Base-by-base conservation (phyloP, 2,113 vertebrate species). In the Tychaedon coryphoeus region DNA sequence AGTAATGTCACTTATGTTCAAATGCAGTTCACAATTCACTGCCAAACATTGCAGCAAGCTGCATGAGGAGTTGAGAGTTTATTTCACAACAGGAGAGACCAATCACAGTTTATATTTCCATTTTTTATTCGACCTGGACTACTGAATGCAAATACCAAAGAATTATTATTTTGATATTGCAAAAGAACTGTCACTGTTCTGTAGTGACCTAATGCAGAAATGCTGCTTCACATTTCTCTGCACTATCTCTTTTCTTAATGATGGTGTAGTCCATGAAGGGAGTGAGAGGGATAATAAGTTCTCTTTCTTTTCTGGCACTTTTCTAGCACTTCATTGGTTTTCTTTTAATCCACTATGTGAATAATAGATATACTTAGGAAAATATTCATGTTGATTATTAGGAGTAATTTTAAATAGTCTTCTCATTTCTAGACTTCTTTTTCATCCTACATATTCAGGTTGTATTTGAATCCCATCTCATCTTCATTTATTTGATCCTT, bases 31-130 rank as follows among this genome's bases (percentile, higher is more conserved):
- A 84, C 80, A 94, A 71, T 92, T 81, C 74, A 69, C 89, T 96
- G 82, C 88, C 91, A 95, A 95, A 88, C 80, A 62, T 71, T 93
- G 84, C 87, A 92, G 86, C 89, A 94, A 88, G 29, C 83, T 84
- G 75, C 83, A 43, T 84, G 92, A 54, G 65, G 94, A 90, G 6
- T 7, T 5, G 10, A 64, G 62, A 88, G 45, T 60, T 86, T 75
- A n/a, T 15, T 90, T 95, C 88, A 79, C 38, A 92, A 89, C 74
- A 96, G 62, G 95, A 94, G 93, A 88, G 81, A 28, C 85, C 47
- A 78, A 45, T 96, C 54, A 13, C 47, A 40, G 33, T 90, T 93
- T 88, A 9, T 71, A 9, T 77, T 91, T 91, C 40, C 19, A 31
- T 93, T 78, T 93, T 69, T 90, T 69, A 81, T 83, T 88, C 47